These are phyloP conservation scores for Enteromius fasciolatus DNA, from an alignment of 2,797 vertebrate species.

Conservation along the genomic window DNA sequence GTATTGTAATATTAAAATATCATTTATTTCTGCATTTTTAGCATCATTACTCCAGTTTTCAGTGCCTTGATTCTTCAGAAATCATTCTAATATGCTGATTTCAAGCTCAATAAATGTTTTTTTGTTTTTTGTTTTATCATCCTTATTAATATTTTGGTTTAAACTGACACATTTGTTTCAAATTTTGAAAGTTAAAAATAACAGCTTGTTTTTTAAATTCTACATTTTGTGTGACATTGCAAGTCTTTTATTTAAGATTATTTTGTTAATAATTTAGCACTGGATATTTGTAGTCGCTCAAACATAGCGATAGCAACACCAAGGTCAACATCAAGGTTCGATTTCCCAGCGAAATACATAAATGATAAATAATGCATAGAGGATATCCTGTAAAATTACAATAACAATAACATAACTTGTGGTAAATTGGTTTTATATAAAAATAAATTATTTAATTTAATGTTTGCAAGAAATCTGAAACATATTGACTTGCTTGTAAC, in stretches of 20 bases:
- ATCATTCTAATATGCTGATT: no score
- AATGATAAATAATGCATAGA: background rate
- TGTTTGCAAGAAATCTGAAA: background rate
- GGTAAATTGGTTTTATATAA: background rate
- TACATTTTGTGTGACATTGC: background rate
- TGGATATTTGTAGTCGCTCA: background rate
- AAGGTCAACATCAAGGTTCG: background rate
- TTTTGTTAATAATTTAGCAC: background rate
- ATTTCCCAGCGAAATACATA: background rate
- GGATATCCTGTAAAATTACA: background rate
- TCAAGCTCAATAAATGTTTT: background rate
- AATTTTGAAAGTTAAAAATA: background rate
- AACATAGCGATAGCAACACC: background rate
- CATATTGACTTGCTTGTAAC: slow-evolving; percentile 17
- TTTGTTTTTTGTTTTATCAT: background rate
- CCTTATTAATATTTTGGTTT: background rate
- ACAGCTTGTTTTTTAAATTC: background rate
- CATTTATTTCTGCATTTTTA: no score
- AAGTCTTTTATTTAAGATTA: background rate
- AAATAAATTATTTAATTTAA: background rate
- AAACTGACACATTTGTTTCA: background rate
- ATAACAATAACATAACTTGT: background rate
- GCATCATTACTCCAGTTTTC: no score
- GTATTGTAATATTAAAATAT: background rate
- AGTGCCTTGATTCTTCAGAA: no score